phyloP scores from a whole-genome alignment of 2,888 invertebrate genomes.

The Ennomos quercinarius region DNA sequence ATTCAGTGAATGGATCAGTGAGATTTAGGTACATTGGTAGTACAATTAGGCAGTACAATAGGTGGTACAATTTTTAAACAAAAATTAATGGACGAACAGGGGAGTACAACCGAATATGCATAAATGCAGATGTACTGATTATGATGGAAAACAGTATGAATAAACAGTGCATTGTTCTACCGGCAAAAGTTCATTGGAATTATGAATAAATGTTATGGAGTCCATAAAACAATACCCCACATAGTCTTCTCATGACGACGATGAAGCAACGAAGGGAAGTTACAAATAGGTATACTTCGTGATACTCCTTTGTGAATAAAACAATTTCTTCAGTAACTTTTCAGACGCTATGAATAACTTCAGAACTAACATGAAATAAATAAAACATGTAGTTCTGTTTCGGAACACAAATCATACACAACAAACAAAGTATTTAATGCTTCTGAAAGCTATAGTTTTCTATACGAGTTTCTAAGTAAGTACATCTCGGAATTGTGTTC shows the following conservation, averaged over 20 bases:
- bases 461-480: background rate
- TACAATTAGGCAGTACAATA: too few relatives aligned
- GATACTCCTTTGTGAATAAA: background rate
- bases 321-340: slow-evolving; percentile 1
- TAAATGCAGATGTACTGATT: slow-evolving; percentile 20
- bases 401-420: slow-evolving; percentile 19
- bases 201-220: slow-evolving; percentile 27
- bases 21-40: too few relatives aligned
- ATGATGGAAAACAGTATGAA: slow-evolving; percentile 27
- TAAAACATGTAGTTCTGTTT: slow-evolving; percentile 15
- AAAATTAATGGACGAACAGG: background rate
- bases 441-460: slow-evolving; percentile 24
- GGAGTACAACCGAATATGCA: slow-evolving; percentile 8
- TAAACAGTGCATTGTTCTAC: slow-evolving; percentile 36
- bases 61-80: too few relatives aligned
- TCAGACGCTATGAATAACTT: background rate
- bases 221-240: slow-evolving; percentile 33
- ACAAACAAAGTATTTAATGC: slow-evolving; percentile 22
- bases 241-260: slow-evolving; percentile 26
- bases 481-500: slow-evolving; percentile 16
- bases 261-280: slow-evolving; percentile 2
- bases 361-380: slow-evolving; percentile 2
- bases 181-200: slow-evolving; percentile 19
- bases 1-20: background rate
- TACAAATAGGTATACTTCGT: background rate